Evolutionary conservation across 1,140 invertebrate genomes (phyloP), one percentile per base, ranked within the genome.

Genomic region (Muscidifurax raptorellus): DNA sequence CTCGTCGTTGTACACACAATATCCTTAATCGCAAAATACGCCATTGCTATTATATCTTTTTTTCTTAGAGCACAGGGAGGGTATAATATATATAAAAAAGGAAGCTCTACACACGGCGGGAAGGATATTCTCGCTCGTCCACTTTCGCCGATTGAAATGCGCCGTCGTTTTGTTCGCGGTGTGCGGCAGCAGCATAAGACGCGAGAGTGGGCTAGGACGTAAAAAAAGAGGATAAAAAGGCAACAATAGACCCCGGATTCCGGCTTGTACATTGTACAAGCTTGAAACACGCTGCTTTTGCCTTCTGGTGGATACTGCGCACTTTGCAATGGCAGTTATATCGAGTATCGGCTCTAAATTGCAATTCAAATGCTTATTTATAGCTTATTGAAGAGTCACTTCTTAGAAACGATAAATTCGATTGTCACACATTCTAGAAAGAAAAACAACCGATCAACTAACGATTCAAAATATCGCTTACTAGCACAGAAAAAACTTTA

Each of bases 111-210:
- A 44, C 40, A 10, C 36, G 4, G 67, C 67, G 27, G 25, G 27
- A 74, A 72, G 18, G 66, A 74, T 74, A 69, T 44, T 83, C 80
- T 64, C 30, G 72, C 71, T 64, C 47, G 52, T 66, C 72, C 74
- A 83, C 81, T 83, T 83, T 83, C 52, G 72, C 18, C 74, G 59
- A 83, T 83, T 83, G 74, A 76, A 77, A 69, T n/a, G 30, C n/a
- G 13, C 40, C 27, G n/a, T 0, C 22, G 40, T 28, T 78, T 72
- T 69, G 64, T 72, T 32, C 27, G 7, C 69, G 69, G 15, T 22
- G n/a, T 40, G 18, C 13, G 27, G 71, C 13, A n/a, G n/a, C n/a
- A n/a, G n/a, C n/a, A n/a, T n/a, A 22, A 30, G 71, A 36, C 7
- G 30, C 27, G 69, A 1, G 44, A 44, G 40, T 44, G 12, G 40